A percentile compares a stretch with the other conserved stretches of the same genome.
phyloP scores from a whole-genome alignment of 1,140 invertebrate genomes.

The Drosophila subpulchrella region DNA sequence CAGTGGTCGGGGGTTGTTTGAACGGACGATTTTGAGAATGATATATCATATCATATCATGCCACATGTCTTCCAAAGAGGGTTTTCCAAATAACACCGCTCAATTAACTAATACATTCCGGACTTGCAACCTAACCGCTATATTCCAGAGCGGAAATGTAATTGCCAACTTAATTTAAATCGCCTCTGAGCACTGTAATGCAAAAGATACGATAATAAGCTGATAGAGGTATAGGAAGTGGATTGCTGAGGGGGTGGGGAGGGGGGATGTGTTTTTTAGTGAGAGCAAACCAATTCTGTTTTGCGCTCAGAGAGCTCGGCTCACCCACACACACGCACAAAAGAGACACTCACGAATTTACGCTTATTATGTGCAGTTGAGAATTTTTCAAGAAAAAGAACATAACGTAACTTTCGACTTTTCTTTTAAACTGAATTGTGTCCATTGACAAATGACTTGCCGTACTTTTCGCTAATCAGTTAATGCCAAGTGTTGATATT shows the following conservation, averaged over 20 bases:
- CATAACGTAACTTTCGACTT: slow-evolving; percentile 17
- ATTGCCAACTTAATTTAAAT: slow-evolving; percentile 49
- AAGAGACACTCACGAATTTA: slow-evolving; percentile 51
- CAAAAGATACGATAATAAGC: slow-evolving; percentile 43
- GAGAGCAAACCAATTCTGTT: slow-evolving; percentile 13
- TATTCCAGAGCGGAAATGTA: slow-evolving; percentile 23
- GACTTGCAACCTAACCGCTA: neutral
- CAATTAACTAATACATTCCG: slow-evolving; percentile 6
- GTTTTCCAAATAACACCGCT: neutral
- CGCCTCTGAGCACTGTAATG: slow-evolving; percentile 23
- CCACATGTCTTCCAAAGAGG: neutral
- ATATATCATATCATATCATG: neutral
- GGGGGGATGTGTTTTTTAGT: neutral
- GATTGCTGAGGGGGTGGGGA: neutral
- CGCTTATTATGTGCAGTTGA: slow-evolving; percentile 72
- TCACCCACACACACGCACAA: slow-evolving; percentile 22
- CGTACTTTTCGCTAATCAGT: slow-evolving; percentile 8
- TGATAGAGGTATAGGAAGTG: neutral
- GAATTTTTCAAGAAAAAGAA: slow-evolving; percentile 71
- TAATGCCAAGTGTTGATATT: slow-evolving; percentile 2
- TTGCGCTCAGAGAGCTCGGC: slow-evolving; percentile 28
- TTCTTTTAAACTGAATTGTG: slow-evolving; percentile 15
- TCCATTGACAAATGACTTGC: slow-evolving; percentile 3
- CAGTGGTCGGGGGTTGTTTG: slow-evolving; percentile 14
- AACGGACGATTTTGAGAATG: neutral